phyloP scores from a whole-genome alignment of 2,888 invertebrate species.

The Ennomos quercinarius region DNA sequence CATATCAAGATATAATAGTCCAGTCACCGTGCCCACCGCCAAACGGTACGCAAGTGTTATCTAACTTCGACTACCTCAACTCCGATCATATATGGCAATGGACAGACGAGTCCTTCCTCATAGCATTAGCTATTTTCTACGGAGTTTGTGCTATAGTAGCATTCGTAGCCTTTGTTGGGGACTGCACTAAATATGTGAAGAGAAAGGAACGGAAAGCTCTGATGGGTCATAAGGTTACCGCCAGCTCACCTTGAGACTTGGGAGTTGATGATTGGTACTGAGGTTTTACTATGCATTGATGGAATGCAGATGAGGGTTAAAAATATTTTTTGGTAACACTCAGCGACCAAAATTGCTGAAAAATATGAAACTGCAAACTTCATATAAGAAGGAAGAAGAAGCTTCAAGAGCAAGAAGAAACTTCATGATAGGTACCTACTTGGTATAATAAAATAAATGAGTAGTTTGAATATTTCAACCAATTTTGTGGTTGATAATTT shows the following conservation, averaged over 20 bases:
- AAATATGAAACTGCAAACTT: too few relatives aligned
- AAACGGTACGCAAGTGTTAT: conserved; percentile 90
- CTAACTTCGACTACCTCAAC: conserved; percentile 73
- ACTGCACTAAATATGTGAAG: conserved; percentile 83
- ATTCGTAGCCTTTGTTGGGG: conserved; percentile 86
- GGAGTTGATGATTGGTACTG: too few relatives aligned
- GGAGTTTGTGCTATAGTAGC: conserved; percentile 86
- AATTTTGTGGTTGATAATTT: too few relatives aligned
- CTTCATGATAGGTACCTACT: too few relatives aligned
- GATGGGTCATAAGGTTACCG: conserved; percentile 83
- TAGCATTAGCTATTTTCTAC: conserved; percentile 87
- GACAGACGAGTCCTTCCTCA: conserved; percentile 83
- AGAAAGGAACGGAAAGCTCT: conserved; percentile 79
- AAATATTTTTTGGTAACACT: too few relatives aligned
- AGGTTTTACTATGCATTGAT: too few relatives aligned
- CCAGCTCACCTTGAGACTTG: conserved; percentile 83
- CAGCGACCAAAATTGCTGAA: too few relatives aligned
- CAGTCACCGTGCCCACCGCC: conserved; percentile 93
- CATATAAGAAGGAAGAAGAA: too few relatives aligned
- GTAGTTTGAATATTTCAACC: too few relatives aligned
- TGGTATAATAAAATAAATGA: too few relatives aligned
- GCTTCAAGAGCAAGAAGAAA: too few relatives aligned
- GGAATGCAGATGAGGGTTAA: too few relatives aligned
- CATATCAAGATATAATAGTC: conserved; percentile 94
- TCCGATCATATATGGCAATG: conserved; percentile 77